phyloP scores from a whole-genome alignment of 2,797 vertebrate species.

The Gymnoscopelus microlampas region DNA sequence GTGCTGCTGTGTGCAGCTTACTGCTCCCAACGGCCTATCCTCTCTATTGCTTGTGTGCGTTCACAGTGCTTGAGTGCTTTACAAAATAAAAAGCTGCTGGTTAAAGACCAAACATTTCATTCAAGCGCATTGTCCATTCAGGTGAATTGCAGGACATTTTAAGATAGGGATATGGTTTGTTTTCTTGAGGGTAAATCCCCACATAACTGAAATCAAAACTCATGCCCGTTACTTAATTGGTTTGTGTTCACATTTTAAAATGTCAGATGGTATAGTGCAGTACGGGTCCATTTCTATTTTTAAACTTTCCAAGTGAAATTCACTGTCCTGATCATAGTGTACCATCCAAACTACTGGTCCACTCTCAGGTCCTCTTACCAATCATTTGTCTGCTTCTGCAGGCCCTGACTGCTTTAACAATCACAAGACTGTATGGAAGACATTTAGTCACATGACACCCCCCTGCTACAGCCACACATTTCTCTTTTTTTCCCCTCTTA shows the following conservation, averaged over 20 bases:
- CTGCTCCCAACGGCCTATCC: no score
- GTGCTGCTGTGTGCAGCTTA: no score
- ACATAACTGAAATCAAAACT: slow-evolving; percentile 46
- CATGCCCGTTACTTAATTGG: slow-evolving; percentile 10
- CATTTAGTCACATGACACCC: slow-evolving; percentile 64
- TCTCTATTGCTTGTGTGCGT: no score
- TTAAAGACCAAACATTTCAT: no score
- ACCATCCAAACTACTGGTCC: no score
- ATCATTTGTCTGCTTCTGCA: slow-evolving; percentile 30
- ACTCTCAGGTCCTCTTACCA: background rate
- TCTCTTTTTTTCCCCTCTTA: slow-evolving; percentile 45
- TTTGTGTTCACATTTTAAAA: slow-evolving; percentile 18
- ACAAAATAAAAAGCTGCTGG: no score
- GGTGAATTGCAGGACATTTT: no score
- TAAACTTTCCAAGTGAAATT: no score
- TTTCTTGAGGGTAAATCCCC: slow-evolving; percentile 26
- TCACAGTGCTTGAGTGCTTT: no score
- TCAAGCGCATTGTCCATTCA: no score
- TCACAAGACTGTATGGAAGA: slow-evolving; percentile 76
- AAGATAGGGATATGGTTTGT: no score
- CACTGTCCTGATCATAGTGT: no score
- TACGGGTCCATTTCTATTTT: background rate
- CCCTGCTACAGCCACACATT: slow-evolving; percentile 31
- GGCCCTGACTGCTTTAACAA: slow-evolving; percentile 61
- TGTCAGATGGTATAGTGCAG: background rate